These are phyloP conservation scores for Xerus rutilus DNA, from an alignment of 2,797 vertebrate species.

Conservation along the genomic window DNA sequence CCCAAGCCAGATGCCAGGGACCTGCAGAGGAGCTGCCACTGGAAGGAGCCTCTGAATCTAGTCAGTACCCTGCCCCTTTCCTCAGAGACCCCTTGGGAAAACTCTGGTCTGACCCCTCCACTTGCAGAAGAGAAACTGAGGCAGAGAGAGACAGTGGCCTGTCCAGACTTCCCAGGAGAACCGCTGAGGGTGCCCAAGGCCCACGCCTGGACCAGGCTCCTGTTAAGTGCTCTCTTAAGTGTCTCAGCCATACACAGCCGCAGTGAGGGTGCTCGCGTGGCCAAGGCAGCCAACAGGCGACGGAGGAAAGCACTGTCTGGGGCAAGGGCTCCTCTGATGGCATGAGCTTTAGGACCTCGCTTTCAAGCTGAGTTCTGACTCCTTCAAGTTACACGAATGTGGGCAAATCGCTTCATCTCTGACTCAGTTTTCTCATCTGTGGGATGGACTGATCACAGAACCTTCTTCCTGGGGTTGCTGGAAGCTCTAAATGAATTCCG, in stretches of 20 bases:
- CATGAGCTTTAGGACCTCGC: neutral
- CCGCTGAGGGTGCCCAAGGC: neutral
- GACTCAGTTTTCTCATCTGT: neutral
- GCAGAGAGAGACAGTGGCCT: neutral
- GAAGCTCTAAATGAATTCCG: neutral
- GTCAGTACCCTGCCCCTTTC: slow-evolving; percentile 57
- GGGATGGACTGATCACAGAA: neutral
- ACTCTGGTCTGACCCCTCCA: neutral
- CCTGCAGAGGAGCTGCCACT: neutral
- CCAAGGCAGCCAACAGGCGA: rapidly evolving
- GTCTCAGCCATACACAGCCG: rapidly evolving
- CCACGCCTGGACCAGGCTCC: neutral
- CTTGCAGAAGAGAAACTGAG: neutral
- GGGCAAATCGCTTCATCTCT: neutral
- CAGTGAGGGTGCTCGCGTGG: no score
- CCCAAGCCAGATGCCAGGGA: neutral
- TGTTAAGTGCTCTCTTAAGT: neutral
- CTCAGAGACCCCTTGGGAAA: neutral
- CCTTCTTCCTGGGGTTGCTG: neutral
- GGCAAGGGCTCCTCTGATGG: rapidly evolving
- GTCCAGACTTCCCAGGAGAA: neutral
- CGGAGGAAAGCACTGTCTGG: rapidly evolving
- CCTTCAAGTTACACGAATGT: neutral
- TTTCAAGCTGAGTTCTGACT: neutral
- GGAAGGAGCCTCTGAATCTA: slow-evolving; percentile 9